Percentiles rank a stretch among this genome's conserved stretches.
Evolutionary conservation across 2,113 vertebrate species (phyloP).

Genomic region (Saguinus imperator): DNA sequence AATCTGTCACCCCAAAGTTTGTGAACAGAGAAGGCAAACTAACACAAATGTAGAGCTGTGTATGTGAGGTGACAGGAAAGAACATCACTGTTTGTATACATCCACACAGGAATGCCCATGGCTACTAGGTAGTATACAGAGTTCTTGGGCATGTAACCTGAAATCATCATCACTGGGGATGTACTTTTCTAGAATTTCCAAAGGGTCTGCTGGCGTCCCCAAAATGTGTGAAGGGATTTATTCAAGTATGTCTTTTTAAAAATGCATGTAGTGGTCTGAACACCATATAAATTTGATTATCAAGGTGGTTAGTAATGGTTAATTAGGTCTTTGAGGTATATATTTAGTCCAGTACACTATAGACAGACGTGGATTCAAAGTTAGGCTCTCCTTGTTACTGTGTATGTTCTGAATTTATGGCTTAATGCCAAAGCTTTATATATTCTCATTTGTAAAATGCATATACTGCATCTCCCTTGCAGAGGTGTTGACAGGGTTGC

Average conservation of each 20-base stretch:
- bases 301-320: neutral
- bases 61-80: neutral
- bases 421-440: neutral
- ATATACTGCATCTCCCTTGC: neutral
- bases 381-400: neutral
- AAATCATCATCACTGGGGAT: neutral
- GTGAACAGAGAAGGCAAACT: neutral
- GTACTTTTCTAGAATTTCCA: neutral
- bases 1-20: neutral
- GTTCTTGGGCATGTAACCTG: neutral
- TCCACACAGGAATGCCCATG: neutral
- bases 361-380: neutral
- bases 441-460: neutral
- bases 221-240: neutral
- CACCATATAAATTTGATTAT: neutral
- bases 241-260: neutral
- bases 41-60: neutral
- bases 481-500: neutral
- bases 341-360: neutral
- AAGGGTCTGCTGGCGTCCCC: neutral
- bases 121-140: neutral
- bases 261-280: neutral
- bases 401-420: neutral
- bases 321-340: neutral
- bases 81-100: neutral